A percentile compares a stretch with the other conserved stretches of the same genome.
Conservation (phyloP, 2,113 vertebrate genomes). For the Nannobrachium achirus region DNA sequence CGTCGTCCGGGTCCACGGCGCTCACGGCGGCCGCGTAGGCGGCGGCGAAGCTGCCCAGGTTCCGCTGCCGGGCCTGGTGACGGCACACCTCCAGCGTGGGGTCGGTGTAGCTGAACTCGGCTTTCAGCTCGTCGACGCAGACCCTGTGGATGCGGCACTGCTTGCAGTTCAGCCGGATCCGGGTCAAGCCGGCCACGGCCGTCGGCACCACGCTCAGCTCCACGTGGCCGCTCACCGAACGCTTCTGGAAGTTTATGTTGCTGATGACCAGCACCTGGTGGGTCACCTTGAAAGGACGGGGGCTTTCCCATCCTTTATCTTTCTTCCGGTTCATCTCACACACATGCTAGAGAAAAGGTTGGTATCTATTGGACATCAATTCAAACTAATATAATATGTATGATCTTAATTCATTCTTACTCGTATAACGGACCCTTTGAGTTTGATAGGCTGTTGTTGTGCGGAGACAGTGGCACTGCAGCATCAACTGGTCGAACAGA, state of each 20-base stretch:
- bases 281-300: slow-evolving; percentile 90
- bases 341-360: not conserved
- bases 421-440: no score
- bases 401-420: no score
- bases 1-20: slow-evolving; percentile 87
- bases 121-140: slow-evolving; percentile 88
- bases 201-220: slow-evolving; percentile 90
- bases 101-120: slow-evolving; percentile 91
- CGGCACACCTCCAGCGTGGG: slow-evolving; percentile 91
- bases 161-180: slow-evolving; percentile 91
- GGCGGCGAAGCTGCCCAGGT: slow-evolving; percentile 91
- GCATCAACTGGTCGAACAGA: no score
- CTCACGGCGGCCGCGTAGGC: slow-evolving; percentile 89
- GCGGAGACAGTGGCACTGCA: no score
- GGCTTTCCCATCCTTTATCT: slow-evolving; percentile 92
- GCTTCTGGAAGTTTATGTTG: slow-evolving; percentile 92
- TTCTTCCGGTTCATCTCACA: slow-evolving; percentile 89
- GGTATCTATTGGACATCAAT: not conserved
- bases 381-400: not conserved
- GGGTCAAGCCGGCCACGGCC: slow-evolving; percentile 87
- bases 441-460: no score
- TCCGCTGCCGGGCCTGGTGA: slow-evolving; percentile 91
- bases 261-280: slow-evolving; percentile 92
- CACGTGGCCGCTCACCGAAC: slow-evolving; percentile 90
- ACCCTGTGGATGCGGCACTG: slow-evolving; percentile 91